Conservation (phyloP, 2,888 invertebrate genomes). For the Allygus modestus region DNA sequence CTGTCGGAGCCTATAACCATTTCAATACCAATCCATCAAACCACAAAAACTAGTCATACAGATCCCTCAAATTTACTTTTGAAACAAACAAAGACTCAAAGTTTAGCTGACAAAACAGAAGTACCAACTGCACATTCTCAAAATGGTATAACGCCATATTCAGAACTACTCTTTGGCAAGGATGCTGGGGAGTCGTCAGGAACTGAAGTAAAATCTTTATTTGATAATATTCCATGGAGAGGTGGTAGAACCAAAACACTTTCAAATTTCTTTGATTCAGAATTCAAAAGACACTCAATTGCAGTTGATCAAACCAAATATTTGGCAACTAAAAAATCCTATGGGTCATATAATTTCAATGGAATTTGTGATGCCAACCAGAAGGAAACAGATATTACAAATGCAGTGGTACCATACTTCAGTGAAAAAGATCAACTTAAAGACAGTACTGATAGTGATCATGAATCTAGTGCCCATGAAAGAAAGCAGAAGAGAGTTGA, state of each 20-base stretch:
- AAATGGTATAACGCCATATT: conserved; percentile 60
- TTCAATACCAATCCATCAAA: conserved; percentile 64
- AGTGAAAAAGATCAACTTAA: conserved; percentile 55
- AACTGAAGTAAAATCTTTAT: conserved; percentile 5
- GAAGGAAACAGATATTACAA: not conserved
- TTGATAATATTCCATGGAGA: conserved; percentile 43
- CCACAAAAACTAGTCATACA: conserved; percentile 56
- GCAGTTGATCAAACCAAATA: conserved; percentile 64
- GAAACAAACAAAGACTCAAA: conserved; percentile 62
- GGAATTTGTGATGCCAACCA: not conserved
- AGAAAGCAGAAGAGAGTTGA: conserved; percentile 85
- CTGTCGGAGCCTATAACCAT: conserved; percentile 65
- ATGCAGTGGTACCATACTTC: conserved; percentile 3
- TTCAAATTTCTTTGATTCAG: conserved; percentile 61
- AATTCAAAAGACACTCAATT: conserved; percentile 64
- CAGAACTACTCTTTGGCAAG: conserved; percentile 61
- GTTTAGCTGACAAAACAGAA: not conserved
- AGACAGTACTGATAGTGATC: conserved; percentile 48
- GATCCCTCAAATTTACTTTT: conserved; percentile 59
- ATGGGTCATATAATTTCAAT: conserved; percentile 37
- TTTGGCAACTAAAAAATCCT: conserved; percentile 57
- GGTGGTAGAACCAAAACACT: conserved; percentile 60
- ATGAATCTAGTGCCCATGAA: conserved; percentile 72
- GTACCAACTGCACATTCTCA: not conserved
- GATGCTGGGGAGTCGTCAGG: not conserved